Base-by-base conservation (phyloP, 2,797 vertebrate genomes). In the Falco naumanni region DNA sequence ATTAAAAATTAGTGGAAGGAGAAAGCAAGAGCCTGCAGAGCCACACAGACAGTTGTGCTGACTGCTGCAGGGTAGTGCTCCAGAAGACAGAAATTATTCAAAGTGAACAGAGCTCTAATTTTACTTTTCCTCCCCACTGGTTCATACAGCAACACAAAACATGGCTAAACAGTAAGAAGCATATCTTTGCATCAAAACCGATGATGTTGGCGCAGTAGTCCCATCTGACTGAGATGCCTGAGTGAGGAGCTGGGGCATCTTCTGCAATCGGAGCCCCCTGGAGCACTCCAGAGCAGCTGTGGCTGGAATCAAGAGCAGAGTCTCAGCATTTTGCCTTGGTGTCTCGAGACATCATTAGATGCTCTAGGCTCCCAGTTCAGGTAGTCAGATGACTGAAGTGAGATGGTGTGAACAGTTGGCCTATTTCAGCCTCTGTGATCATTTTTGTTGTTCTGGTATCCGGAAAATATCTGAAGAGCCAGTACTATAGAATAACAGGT, bases 321-420 rank as follows among this genome's bases (percentile, higher is more conserved):
- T 1, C 24, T 76, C 0, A 0, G 11, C 25, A 18, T 41, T 47
- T 41, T 2, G 1, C 54, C 24, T 47, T 41, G 5, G 2, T 72
- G 11, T 39, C 57, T 34, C 20, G 53, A 81, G 34, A 39, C 33
- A n/a, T 41, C 21, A 21, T 71, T 68, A 75, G 45, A 7, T 37
- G 50, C 25, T 47, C 41, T 53, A 41, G 39, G 15, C 5, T 88
- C n/a, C 53, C 26, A 51, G 1, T 63, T 51, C 43, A 45, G 19
- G n/a, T 13, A 43, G 16, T 13, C 59, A 31, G 13, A 43, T 31
- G n/a, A 54, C 16, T 57, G 26, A 71, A 57, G 18, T 59, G 66
- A 61, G 10, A 54, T 21, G 8, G 12, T 53, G 10, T 16, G 34
- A 61, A 72, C 22, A 76, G 37, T 54, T 17, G 64, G 8, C 9